A percentile compares a stretch with the other conserved stretches of the same genome.
These are phyloP conservation scores for Hydrolagus colliei DNA, from an alignment of 2,797 vertebrate genomes.

Conservation along the genomic window DNA sequence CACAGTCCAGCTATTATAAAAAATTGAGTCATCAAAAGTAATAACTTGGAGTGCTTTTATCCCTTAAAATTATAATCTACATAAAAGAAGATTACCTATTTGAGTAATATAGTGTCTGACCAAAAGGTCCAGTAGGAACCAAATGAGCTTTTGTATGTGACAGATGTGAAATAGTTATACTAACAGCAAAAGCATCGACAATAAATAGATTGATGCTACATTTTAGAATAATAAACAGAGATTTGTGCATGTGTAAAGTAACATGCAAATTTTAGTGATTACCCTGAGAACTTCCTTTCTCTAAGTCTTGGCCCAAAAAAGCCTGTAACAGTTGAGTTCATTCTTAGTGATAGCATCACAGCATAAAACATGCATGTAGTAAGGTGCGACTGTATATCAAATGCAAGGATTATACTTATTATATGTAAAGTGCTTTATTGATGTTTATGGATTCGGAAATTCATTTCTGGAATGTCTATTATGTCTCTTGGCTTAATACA, in stretches of 20 bases:
- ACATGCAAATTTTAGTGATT: not conserved
- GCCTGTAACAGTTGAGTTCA: not conserved
- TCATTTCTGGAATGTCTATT: no score
- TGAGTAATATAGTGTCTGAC: not conserved
- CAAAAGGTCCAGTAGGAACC: not conserved
- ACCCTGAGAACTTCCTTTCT: no score
- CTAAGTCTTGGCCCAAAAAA: not conserved
- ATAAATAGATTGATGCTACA: not conserved
- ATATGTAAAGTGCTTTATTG: no score
- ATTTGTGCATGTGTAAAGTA: not conserved
- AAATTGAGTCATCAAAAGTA: not conserved
- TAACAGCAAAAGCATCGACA: not conserved
- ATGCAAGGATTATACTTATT: no score
- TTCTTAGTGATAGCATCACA: not conserved
- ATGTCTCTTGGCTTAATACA: no score
- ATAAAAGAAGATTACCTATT: not conserved
- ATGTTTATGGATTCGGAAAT: no score
- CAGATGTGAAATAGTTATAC: not conserved
- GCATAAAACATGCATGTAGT: no score
- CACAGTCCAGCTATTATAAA: not conserved
- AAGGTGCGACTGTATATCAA: no score
- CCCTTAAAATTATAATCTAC: not conserved
- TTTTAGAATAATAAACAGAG: not conserved
- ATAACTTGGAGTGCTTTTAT: not conserved
- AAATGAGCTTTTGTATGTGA: not conserved